Evolutionary conservation across 2,113 vertebrate genomes (phyloP).

Genomic region (Sylvietta virens): DNA sequence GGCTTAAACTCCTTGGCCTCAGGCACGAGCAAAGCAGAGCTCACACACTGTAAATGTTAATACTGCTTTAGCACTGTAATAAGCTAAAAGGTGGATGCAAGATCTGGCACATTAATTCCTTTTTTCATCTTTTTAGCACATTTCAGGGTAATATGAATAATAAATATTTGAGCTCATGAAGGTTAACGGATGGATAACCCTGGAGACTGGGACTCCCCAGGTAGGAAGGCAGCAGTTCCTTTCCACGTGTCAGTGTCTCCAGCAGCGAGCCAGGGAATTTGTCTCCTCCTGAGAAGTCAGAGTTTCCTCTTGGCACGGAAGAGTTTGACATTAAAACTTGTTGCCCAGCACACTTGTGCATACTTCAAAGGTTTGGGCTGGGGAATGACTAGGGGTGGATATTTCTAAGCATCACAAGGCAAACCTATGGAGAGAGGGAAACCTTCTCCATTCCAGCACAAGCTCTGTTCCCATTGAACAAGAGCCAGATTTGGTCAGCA

Average conservation of each 20-base stretch:
- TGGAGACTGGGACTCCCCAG: background rate
- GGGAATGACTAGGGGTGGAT: background rate
- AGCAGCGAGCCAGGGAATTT: background rate
- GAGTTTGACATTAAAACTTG: background rate
- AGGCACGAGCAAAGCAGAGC: conserved; percentile 45
- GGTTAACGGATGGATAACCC: conserved; percentile 39
- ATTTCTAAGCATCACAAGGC: background rate
- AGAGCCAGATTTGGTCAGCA: background rate
- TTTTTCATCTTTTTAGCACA: conserved; percentile 62
- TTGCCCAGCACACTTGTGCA: background rate
- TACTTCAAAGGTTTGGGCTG: background rate
- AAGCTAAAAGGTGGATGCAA: conserved; percentile 66
- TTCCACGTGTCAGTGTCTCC: background rate
- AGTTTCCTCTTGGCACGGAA: background rate
- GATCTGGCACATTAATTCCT: conserved; percentile 60
- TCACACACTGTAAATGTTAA: conserved; percentile 66
- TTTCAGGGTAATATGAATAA: conserved; percentile 62
- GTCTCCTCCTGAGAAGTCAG: background rate
- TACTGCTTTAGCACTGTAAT: conserved; percentile 61
- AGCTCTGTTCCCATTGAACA: background rate
- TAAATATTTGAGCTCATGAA: conserved; percentile 63
- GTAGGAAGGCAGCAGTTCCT: background rate
- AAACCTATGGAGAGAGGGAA: background rate
- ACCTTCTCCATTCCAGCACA: background rate
- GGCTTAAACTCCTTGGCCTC: conserved; percentile 54